Evolutionary conservation across 2,113 vertebrate genomes (phyloP), one percentile per base, ranked within the genome.

Genomic region (Redunca redunca): DNA sequence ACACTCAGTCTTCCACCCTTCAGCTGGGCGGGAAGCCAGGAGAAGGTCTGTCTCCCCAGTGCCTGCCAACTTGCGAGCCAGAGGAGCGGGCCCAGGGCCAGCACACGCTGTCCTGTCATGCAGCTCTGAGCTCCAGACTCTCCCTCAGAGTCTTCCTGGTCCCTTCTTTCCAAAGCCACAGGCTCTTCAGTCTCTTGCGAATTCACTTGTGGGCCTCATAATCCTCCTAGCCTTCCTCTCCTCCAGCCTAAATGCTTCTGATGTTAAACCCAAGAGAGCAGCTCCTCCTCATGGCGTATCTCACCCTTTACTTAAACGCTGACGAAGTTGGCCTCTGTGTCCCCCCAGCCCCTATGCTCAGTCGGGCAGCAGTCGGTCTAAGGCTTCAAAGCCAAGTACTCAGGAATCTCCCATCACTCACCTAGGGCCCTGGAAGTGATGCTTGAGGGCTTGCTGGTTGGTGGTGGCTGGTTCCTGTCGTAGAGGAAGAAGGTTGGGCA

Each of bases 31-130:
- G 78, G 60, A 74, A 86, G 67, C 21, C 1, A 26, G 43, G 40
- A 77, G 19, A 46, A 53, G 25, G 2, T 33, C 19, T 6, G 33
- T 25, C 10, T 74, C 87, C 53, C 16, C 57, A 57, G 80, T 4
- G 28, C 67, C 17, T 11, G 6, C 21, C 23, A 23, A n/a, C n/a
- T 15, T 10, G 1, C 0, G 13, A 67, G 14, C 26, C 52, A 78
- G 21, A 28, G 14, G 30, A 10, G 46, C 16, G 8, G 60, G 9
- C 15, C n/a, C 7, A 12, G 64, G 50, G 13, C 52, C 13, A 19
- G 36, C 1, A 2, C 3, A 12, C 46, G 14, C 2, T 5, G 12
- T 33, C 57, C 67, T 50, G 5, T 57, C 53, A 9, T 0, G 8
- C 3, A 19, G 28, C 36, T 33, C 52, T 36, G 14, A 19, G 36